These are phyloP conservation scores for Anthopleura xanthogrammica DNA, from an alignment of 92 coral and sea anemone species.

Conservation along the genomic window DNA sequence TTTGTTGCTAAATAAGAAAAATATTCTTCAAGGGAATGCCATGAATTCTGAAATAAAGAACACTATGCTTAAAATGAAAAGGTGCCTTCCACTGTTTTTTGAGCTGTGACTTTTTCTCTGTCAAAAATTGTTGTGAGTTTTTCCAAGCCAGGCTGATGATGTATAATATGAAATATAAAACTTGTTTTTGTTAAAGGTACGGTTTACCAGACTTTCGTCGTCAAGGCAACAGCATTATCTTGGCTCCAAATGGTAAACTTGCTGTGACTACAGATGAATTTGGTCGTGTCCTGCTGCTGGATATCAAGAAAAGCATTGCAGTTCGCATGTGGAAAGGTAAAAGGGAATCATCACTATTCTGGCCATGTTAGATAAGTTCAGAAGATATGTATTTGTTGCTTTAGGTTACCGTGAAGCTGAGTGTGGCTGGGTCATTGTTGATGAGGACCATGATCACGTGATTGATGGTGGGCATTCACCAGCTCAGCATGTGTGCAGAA, in stretches of 20 bases:
- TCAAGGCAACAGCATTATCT: slow-evolving; percentile 79
- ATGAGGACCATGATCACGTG: slow-evolving; percentile 71
- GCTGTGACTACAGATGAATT: slow-evolving; percentile 97
- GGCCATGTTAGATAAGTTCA: not conserved
- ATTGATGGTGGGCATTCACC: slow-evolving; percentile 22
- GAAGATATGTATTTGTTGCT: not conserved
- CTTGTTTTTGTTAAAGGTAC: slow-evolving; percentile 47
- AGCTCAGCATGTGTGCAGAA: slow-evolving; percentile 48
- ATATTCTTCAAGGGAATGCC: too few relatives aligned
- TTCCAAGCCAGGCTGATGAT: too few relatives aligned
- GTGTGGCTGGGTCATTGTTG: slow-evolving; percentile 97
- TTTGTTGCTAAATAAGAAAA: too few relatives aligned
- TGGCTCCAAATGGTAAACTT: slow-evolving; percentile 89
- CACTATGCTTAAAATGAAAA: too few relatives aligned
- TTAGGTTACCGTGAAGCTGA: slow-evolving; percentile 98
- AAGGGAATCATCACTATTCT: too few relatives aligned
- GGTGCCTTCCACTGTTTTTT: too few relatives aligned
- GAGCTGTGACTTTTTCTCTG: too few relatives aligned
- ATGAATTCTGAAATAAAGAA: too few relatives aligned
- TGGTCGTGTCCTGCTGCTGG: slow-evolving; percentile 93
- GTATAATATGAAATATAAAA: not conserved
- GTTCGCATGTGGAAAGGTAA: slow-evolving; percentile 98
- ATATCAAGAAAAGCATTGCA: slow-evolving; percentile 75
- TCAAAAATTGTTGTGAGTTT: too few relatives aligned
- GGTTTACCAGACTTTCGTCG: slow-evolving; percentile 90